Conservation (phyloP, 2,113 vertebrate genomes). For the Peucedramus taeniatus region DNA sequence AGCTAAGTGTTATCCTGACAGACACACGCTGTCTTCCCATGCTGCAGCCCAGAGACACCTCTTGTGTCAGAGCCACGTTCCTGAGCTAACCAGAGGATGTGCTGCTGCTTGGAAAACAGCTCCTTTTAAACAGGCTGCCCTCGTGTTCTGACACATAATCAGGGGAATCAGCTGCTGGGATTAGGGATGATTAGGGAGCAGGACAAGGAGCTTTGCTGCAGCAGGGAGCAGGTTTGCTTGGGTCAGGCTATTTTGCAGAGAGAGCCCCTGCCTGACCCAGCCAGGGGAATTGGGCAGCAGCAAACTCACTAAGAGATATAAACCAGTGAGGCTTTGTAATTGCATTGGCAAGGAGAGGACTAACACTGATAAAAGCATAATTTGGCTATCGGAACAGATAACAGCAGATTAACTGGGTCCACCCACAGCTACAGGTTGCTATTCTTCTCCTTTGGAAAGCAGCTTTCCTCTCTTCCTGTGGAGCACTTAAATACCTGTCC, state of each 20-base stretch:
- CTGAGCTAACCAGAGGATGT: not conserved
- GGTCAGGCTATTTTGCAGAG: not conserved
- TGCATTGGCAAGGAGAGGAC: not conserved
- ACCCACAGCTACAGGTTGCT: not conserved
- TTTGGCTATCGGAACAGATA: not conserved
- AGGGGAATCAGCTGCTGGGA: not conserved
- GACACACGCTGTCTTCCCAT: not conserved
- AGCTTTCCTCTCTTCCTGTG: not conserved
- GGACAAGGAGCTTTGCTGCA: not conserved
- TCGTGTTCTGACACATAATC: not conserved
- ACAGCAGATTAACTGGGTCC: not conserved
- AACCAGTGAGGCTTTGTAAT: not conserved
- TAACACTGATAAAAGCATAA: not conserved
- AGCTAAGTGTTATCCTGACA: not conserved
- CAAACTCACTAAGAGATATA: not conserved
- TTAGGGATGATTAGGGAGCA: not conserved
- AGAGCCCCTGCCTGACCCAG: not conserved
- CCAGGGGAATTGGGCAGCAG: not conserved
- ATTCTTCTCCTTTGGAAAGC: not conserved
- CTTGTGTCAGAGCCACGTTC: not conserved
- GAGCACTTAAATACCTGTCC: not conserved
- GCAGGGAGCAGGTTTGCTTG: not conserved
- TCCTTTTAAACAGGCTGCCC: not conserved
- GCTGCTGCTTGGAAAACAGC: not conserved
- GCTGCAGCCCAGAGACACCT: not conserved